A percentile compares a stretch with the other conserved stretches of the same genome.
These are phyloP conservation scores for Anarsia innoxiella DNA, from an alignment of 2,888 invertebrate genomes.

Conservation along the genomic window DNA sequence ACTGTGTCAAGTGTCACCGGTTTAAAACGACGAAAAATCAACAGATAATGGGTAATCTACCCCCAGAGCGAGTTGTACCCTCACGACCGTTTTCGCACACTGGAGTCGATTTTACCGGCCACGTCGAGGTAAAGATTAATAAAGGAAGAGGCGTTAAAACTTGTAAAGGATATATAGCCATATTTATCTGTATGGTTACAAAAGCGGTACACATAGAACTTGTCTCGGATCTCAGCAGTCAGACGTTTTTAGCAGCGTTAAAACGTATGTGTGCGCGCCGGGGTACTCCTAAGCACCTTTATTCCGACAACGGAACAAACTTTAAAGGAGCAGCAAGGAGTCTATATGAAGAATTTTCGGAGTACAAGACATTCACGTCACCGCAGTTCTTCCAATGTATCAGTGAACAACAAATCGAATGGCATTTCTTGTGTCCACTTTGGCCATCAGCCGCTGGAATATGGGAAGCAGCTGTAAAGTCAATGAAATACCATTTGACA, in stretches of 20 bases:
- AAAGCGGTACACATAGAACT: too few relatives aligned
- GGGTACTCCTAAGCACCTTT: conserved; percentile 11
- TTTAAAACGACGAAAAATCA: conserved; percentile 2
- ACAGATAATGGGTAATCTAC: conserved; percentile 14
- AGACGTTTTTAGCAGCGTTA: conserved; percentile 13
- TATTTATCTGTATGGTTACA: conserved; percentile 12
- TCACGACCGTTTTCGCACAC: conserved; percentile 13
- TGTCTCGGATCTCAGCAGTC: conserved; percentile 11
- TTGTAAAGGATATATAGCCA: conserved; percentile 10
- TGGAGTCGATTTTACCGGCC: conserved; percentile 15
- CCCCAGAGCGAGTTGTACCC: conserved; percentile 5
- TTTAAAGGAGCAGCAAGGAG: conserved; percentile 8
- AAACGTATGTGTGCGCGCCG: conserved; percentile 10
- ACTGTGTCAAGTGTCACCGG: conserved; percentile 9
- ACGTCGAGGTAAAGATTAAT: conserved; percentile 7
- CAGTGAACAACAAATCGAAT: neutral
- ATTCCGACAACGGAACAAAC: conserved; percentile 14
- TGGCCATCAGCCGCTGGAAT: neutral
- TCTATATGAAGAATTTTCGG: neutral
- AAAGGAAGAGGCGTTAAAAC: conserved; percentile 11
- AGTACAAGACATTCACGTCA: neutral
- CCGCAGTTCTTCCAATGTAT: neutral
- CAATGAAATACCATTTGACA: conserved; percentile 7
- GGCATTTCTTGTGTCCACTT: neutral
- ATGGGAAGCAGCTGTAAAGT: conserved; percentile 3